Evolutionary conservation across 2,113 vertebrate genomes (phyloP).

Genomic region (Alaudala cheleensis): DNA sequence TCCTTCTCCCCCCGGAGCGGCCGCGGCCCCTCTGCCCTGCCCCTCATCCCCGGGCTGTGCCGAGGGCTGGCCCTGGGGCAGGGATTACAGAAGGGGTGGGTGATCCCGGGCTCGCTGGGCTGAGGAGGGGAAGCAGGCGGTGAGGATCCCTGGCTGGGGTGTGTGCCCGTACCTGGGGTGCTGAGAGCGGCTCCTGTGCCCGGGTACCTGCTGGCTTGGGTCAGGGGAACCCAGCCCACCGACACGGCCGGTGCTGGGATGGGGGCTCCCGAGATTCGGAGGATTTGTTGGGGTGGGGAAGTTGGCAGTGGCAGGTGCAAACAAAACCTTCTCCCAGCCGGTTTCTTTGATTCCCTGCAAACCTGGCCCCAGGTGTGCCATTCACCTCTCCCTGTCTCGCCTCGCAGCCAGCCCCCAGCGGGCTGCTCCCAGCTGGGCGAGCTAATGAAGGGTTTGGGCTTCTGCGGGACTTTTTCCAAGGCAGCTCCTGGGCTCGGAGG

Average conservation of each 20-base stretch:
- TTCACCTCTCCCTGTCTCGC: not conserved
- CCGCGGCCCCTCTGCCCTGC: not conserved
- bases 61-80: not conserved
- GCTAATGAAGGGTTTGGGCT: not conserved
- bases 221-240: not conserved
- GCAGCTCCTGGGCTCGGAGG: not conserved
- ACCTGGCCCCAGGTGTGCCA: not conserved
- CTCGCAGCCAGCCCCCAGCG: not conserved
- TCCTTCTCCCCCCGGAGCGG: not conserved
- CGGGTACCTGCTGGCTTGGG: not conserved
- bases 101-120: not conserved
- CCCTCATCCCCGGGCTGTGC: not conserved
- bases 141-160: not conserved
- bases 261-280: rapidly evolving
- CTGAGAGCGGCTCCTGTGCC: not conserved
- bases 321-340: not conserved
- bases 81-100: not conserved
- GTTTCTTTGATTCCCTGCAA: not conserved
- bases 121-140: not conserved
- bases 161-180: not conserved
- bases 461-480: not conserved
- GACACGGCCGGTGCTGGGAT: rapidly evolving
- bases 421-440: not conserved
- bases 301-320: slow-evolving; percentile 8
- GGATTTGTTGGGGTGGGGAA: not conserved